Conservation (phyloP, 2,888 invertebrate genomes). For the Blastobasis adustella region DNA sequence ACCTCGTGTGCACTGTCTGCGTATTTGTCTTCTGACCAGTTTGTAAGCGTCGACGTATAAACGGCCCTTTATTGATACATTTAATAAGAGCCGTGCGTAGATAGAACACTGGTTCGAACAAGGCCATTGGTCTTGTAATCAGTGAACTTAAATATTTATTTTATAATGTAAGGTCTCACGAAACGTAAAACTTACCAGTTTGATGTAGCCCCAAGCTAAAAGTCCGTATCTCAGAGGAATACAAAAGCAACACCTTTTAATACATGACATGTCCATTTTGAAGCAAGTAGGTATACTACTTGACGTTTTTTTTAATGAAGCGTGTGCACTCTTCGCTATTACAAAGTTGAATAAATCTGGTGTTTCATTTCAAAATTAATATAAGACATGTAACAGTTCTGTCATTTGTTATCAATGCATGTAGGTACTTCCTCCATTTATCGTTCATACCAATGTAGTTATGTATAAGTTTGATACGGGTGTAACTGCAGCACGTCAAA, state of each 20-base stretch:
- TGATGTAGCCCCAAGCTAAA: constrained; percentile 15
- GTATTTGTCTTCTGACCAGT: no score
- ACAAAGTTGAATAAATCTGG: not conserved
- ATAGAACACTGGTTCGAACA: no score
- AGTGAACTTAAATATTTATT: no score
- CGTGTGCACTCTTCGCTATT: not conserved
- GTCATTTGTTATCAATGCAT: not conserved
- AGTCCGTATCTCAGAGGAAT: constrained; percentile 17
- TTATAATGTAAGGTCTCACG: no score
- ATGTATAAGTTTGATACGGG: no score
- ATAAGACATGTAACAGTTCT: not conserved
- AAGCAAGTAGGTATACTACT: not conserved
- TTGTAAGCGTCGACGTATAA: no score
- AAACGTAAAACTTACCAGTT: not conserved
- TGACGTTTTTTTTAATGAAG: not conserved
- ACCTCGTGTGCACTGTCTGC: no score
- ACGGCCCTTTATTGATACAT: no score
- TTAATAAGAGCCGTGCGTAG: no score
- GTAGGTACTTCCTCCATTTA: not conserved
- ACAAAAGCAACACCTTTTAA: constrained; percentile 16
- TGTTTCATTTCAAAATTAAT: not conserved
- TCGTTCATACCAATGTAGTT: not conserved
- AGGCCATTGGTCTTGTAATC: no score
- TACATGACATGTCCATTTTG: not conserved
- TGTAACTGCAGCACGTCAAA: no score